Evolutionary conservation across 1,140 invertebrate genomes (phyloP).

Genomic region (Diachasma alloeum): DNA sequence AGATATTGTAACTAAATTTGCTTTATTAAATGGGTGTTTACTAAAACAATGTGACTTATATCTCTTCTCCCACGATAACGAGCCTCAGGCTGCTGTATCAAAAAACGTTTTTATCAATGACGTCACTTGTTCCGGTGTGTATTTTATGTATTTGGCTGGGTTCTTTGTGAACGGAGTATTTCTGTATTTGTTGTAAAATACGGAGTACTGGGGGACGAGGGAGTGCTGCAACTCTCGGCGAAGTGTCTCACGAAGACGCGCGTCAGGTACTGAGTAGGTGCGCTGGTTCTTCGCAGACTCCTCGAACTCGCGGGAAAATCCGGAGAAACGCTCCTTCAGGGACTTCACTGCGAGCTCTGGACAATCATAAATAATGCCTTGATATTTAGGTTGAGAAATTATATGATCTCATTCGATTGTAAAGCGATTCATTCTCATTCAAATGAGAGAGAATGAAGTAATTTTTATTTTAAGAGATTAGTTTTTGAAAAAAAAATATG

Average conservation of each 20-base stretch:
- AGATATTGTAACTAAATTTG: constrained; percentile 63
- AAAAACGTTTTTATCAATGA: constrained; percentile 85
- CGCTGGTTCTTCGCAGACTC: constrained; percentile 86
- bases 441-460: no score
- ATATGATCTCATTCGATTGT: no score
- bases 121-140: constrained; percentile 84
- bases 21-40: constrained; percentile 66
- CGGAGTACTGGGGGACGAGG: constrained; percentile 83
- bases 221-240: constrained; percentile 54
- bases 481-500: no score
- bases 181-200: constrained; percentile 78
- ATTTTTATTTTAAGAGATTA: no score
- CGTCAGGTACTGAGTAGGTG: constrained; percentile 92
- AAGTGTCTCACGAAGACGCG: constrained; percentile 78
- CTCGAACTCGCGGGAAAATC: constrained; percentile 96
- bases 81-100: constrained; percentile 75
- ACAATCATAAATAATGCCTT: constrained; percentile 50
- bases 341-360: constrained; percentile 68
- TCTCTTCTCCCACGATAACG: constrained; percentile 14
- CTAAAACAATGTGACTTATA: constrained; percentile 48
- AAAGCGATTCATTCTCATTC: no score
- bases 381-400: no score
- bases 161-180: constrained; percentile 84
- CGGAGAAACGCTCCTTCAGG: constrained; percentile 89
- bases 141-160: constrained; percentile 93